phyloP scores from a whole-genome alignment of 1,140 invertebrate species.

The Aphelinus certus region DNA sequence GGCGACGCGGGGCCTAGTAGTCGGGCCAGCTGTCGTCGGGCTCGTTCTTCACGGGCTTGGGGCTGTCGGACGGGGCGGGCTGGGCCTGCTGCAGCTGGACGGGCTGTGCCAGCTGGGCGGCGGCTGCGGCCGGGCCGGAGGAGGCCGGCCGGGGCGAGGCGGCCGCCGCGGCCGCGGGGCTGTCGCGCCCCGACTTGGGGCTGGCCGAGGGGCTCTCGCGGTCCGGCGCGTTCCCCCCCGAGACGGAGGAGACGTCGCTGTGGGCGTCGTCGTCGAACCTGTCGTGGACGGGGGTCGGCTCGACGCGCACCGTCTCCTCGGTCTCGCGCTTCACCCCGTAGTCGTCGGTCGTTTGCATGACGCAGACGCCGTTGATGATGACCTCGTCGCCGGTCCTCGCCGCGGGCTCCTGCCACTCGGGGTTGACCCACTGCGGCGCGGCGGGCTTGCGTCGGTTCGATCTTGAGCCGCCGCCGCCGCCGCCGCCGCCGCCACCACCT shows the following conservation, averaged over 20 bases:
- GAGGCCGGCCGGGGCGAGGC: slow-evolving; percentile 52
- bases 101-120: slow-evolving; percentile 51
- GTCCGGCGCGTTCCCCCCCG: slow-evolving; percentile 62
- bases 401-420: slow-evolving; percentile 82
- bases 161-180: slow-evolving; percentile 56
- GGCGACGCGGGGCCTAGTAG: slow-evolving; percentile 47
- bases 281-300: slow-evolving; percentile 75
- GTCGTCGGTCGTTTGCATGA: slow-evolving; percentile 81
- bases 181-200: slow-evolving; percentile 60
- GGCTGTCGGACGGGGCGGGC: slow-evolving; percentile 52
- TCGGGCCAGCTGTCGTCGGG: slow-evolving; percentile 62
- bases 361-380: slow-evolving; percentile 91
- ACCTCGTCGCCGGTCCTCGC: slow-evolving; percentile 75
- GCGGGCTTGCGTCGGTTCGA: slow-evolving; percentile 87
- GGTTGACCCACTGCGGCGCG: slow-evolving; percentile 96
- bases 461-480: slow-evolving; percentile 42
- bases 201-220: slow-evolving; percentile 57
- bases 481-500: slow-evolving; percentile 62
- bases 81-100: slow-evolving; percentile 36
- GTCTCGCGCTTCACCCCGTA: slow-evolving; percentile 71
- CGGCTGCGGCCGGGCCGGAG: slow-evolving; percentile 50
- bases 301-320: slow-evolving; percentile 77
- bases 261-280: slow-evolving; percentile 69
- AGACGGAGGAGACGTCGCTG: slow-evolving; percentile 67
- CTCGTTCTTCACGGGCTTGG: slow-evolving; percentile 61